These are phyloP conservation scores for Scylla paramamosain DNA, from an alignment of 1,140 invertebrate genomes.

Conservation along the genomic window DNA sequence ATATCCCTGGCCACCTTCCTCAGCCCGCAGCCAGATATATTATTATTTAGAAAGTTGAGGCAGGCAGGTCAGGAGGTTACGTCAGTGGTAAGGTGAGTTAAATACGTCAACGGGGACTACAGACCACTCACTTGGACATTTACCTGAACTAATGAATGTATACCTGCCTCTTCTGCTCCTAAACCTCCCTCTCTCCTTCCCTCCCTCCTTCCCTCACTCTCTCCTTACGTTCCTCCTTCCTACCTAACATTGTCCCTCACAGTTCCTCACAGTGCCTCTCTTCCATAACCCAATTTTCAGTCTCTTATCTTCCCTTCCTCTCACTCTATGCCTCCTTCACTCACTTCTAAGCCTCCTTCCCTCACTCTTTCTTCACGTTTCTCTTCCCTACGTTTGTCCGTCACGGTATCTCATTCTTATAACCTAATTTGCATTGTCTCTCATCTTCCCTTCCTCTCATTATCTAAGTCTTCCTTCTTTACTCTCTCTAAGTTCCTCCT, in stretches of 20 bases:
- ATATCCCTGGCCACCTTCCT: neutral
- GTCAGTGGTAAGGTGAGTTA: neutral
- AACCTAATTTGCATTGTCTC: too few relatives aligned
- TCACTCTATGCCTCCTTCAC: neutral
- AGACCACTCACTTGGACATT: neutral
- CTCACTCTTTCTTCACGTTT: neutral
- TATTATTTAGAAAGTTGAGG: conserved; percentile 15
- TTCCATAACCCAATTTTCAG: neutral
- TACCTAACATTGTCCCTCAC: too few relatives aligned
- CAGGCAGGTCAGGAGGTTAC: neutral
- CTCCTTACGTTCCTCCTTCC: neutral
- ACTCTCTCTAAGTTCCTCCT: too few relatives aligned
- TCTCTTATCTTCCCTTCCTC: neutral
- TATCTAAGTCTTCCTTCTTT: neutral
- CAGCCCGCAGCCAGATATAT: neutral
- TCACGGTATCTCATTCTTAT: too few relatives aligned
- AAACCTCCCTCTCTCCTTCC: neutral
- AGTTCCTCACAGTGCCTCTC: too few relatives aligned
- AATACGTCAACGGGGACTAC: neutral
- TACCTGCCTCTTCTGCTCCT: neutral
- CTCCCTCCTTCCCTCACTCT: neutral
- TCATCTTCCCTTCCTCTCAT: too few relatives aligned
- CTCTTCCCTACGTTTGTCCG: neutral
- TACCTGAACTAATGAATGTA: neutral
- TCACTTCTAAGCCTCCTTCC: neutral